Evolutionary conservation across 2,113 vertebrate species (phyloP).

Genomic region (Cryptomyrus ogoouensis): DNA sequence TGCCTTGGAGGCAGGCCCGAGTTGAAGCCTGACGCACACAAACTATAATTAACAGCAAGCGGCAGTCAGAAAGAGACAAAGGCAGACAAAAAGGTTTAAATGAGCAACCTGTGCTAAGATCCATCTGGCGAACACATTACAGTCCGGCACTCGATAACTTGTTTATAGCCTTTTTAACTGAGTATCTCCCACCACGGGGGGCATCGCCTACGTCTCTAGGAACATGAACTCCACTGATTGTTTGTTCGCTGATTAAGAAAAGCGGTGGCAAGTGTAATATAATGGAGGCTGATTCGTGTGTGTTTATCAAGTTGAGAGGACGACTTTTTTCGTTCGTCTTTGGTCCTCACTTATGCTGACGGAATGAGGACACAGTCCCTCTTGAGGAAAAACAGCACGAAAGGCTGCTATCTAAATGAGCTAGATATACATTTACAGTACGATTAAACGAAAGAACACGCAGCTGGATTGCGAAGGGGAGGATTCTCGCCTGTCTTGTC

Average conservation of each 20-base stretch:
- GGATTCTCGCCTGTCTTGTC: background rate
- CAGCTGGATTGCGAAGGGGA: background rate
- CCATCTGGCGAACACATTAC: background rate
- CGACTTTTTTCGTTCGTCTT: background rate
- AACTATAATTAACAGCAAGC: constrained; percentile 10
- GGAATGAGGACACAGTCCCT: constrained; percentile 26
- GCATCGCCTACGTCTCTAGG: background rate
- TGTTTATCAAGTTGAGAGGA: constrained; percentile 8
- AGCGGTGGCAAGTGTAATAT: background rate
- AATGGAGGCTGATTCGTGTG: constrained; percentile 1
- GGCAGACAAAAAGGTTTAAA: background rate
- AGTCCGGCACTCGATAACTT: background rate
- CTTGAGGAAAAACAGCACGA: constrained; percentile 18
- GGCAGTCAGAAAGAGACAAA: background rate
- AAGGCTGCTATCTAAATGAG: background rate
- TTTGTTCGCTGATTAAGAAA: constrained; percentile 13
- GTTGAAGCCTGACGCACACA: background rate
- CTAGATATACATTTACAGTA: background rate
- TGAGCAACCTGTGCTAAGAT: constrained; percentile 13
- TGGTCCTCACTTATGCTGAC: constrained; percentile 15
- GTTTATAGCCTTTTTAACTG: background rate
- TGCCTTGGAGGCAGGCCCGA: background rate
- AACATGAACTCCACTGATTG: constrained; percentile 15
- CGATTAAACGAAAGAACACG: background rate
- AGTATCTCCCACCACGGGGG: background rate